Evolutionary conservation across 2,888 invertebrate genomes (phyloP).

Genomic region (Eumacrocentrus americanus): DNA sequence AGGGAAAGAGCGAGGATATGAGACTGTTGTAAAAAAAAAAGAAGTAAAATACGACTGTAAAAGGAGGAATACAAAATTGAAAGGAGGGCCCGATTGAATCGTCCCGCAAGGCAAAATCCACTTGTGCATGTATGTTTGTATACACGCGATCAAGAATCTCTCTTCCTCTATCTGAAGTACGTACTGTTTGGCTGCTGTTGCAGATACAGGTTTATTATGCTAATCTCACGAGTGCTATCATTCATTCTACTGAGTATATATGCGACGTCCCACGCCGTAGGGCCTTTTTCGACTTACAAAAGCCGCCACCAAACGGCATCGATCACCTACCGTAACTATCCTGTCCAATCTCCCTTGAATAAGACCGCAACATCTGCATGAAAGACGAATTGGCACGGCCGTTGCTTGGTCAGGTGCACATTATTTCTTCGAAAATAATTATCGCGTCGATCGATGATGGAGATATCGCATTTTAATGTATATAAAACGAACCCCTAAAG

Average conservation of each 20-base stretch:
- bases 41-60: slow-evolving; percentile 12
- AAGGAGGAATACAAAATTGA: not conserved
- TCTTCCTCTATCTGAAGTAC: slow-evolving; percentile 4
- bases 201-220: slow-evolving; percentile 39
- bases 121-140: not conserved
- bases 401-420: slow-evolving; percentile 18
- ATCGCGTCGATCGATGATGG: slow-evolving; percentile 19
- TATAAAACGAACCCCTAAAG: not conserved
- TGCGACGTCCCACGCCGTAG: slow-evolving; percentile 27
- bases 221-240: slow-evolving; percentile 37
- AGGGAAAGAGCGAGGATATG: slow-evolving; percentile 17
- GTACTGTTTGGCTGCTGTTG: not conserved
- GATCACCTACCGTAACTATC: slow-evolving; percentile 45
- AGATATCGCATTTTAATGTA: slow-evolving; percentile 13
- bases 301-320: slow-evolving; percentile 38
- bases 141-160: slow-evolving; percentile 14
- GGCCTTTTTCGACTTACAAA: slow-evolving; percentile 10
- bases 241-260: slow-evolving; percentile 16
- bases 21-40: slow-evolving; percentile 9
- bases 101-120: slow-evolving; percentile 13
- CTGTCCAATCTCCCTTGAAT: slow-evolving; percentile 13
- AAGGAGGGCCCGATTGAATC: slow-evolving; percentile 20
- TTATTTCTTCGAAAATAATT: slow-evolving; percentile 19
- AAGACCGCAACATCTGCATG: slow-evolving; percentile 22
- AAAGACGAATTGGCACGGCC: slow-evolving; percentile 17